Base-by-base conservation (phyloP, 2,797 vertebrate species). In the Parauchenoglanis punctatus region DNA sequence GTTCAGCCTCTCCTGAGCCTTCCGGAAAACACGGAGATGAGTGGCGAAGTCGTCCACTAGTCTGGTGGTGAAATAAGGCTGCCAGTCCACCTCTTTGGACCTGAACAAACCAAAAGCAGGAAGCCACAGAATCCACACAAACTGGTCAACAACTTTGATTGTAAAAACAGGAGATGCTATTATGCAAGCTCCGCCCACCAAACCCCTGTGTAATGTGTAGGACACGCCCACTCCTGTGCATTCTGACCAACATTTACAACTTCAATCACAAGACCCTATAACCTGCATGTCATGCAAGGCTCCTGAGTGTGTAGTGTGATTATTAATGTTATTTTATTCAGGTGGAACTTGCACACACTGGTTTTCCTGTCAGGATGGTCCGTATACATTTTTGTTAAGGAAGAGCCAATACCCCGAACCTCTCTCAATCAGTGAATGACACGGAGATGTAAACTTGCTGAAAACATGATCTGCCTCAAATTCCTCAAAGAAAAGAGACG, bases 11-110 rank as follows among this genome's bases (percentile, higher is more conserved):
- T 99, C 98, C 91, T 99, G 99, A 93, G 98, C 97, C 96, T 99
- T 99, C 94, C 98, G 97, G 92, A 99, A 99, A 93, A 99, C 97
- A 92, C 98, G 96, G 91, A 99, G 96, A 93, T 99, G 99, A 88
- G 99, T 99, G 91, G 98, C 98, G 92, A 99, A 99, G 92, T 99
- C 98, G 91, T 99, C 98, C 93, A 99, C 98, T 93, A 99, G 96
- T 90, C 98, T 96, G 89, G 98, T 99, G 88, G 98, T 99, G 93
- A 99, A 99, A 94, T 99, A 99, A 94, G 98, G 98, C 95, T 99
- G 98, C 99, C 99, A 99, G 95, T 99, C 98, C 94, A 98, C 97
- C 93, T 99, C 99, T 94, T 99, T 99, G 89, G 96, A 97, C 94
- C 97, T 97, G 90, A 80, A 58, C 15, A 35, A 40, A 4, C 10